Evolutionary conservation across 35 echinoderm and acorn worm species (phyloP).

Genomic region (Lytechinus variegatus): DNA sequence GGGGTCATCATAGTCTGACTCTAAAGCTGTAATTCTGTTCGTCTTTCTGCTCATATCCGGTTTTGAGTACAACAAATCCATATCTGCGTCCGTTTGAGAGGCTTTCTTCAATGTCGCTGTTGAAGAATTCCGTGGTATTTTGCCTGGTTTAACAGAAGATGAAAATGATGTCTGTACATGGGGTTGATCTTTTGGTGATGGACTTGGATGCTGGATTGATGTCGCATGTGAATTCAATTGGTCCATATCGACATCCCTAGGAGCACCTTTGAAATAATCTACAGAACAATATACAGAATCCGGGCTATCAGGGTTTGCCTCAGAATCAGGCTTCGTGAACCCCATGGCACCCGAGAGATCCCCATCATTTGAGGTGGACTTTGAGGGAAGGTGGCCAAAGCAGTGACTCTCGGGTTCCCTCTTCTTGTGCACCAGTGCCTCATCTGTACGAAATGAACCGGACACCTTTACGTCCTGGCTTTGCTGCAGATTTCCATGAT

Average conservation of each 20-base stretch:
- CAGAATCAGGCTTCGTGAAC: background rate
- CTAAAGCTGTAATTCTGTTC: background rate
- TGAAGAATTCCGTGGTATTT: background rate
- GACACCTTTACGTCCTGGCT: background rate
- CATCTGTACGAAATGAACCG: background rate
- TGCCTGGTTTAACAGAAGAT: background rate
- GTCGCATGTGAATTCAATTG: background rate
- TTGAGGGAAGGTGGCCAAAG: background rate
- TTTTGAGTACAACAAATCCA: background rate
- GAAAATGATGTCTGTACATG: background rate
- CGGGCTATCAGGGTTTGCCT: background rate
- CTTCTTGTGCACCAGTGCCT: background rate
- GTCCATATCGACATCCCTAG: background rate
- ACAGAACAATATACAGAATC: background rate
- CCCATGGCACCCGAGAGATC: background rate
- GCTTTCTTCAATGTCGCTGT: too few species aligned
- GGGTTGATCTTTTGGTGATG: background rate
- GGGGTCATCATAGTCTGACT: background rate
- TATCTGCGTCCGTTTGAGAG: background rate
- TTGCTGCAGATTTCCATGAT: background rate
- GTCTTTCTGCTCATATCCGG: background rate
- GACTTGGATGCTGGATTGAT: background rate
- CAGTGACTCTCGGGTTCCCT: background rate
- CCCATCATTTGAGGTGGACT: background rate
- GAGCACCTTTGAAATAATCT: background rate